Evolutionary conservation across 2,888 invertebrate genomes (phyloP), one percentile per base, ranked within the genome.

Genomic region (Idaea dimidiata): DNA sequence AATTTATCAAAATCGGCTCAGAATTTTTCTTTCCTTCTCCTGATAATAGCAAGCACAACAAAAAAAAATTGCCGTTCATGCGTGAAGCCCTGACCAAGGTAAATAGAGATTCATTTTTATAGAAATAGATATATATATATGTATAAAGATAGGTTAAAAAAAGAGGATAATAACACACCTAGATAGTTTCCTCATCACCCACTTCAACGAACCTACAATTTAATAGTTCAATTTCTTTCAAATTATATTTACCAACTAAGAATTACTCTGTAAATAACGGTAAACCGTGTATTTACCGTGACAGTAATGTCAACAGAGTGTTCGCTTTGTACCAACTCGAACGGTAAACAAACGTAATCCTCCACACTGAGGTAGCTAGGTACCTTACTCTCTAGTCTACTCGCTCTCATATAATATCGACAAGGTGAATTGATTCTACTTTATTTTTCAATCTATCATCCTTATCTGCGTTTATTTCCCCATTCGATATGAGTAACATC

Each of bases 221-320:
- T 63, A 64, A 63, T 59, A 68, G 65, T 69, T 65, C 70, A 62
- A 76, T 79, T 56, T 76, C 74, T 78, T 81, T 77, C 67, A 61
- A 59, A 59, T 68, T 60, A 67, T 82, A 79, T 84, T 81, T 81
- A 70, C 74, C 77, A 67, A 77, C 78, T 75, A 79, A 77, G 80
- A 83, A 85, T 83, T 84, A 85, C 76, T 81, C 76, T 66, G 86
- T 84, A 89, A 91, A 89, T 88, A 91, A 85, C 84, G 85, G 87
- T 88, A 84, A 83, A 86, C 87, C 84, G 80, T 83, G 84, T 90
- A 85, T 91, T 89, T 88, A 83, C 89, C 65, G 78, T 85, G 84
- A 86, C 88, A 86, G 88, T 82, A 78, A 83, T 84, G 88, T 90
- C 88, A 89, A 90, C 85, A 89, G 80, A 85, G 79, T 87, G 87